Evolutionary conservation across 2,888 invertebrate species (phyloP).

Genomic region (Slavum lentiscoides): DNA sequence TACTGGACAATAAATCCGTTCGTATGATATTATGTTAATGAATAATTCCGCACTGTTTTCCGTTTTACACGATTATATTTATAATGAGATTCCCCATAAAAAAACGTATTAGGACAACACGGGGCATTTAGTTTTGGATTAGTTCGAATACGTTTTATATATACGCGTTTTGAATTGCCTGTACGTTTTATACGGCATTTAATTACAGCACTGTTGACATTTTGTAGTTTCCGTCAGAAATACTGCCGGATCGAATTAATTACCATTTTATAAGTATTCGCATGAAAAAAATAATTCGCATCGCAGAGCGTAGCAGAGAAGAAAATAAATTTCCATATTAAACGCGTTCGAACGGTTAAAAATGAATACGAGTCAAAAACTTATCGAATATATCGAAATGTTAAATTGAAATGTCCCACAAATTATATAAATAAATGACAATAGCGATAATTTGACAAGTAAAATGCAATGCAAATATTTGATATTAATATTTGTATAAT

Average conservation of each 20-base stretch:
- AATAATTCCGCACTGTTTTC: not conserved
- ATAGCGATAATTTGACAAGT: too few relatives aligned
- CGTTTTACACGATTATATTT: slow-evolving; percentile 16
- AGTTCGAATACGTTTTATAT: slow-evolving; percentile 36
- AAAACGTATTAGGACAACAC: not conserved
- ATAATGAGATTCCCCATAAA: slow-evolving; percentile 12
- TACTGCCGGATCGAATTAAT: not conserved
- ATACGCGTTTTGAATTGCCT: slow-evolving; percentile 15
- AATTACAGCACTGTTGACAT: slow-evolving; percentile 38
- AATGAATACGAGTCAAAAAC: too few relatives aligned
- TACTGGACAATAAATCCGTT: slow-evolving; percentile 33
- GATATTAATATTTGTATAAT: too few relatives aligned
- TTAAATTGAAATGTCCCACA: too few relatives aligned
- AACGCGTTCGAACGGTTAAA: not conserved
- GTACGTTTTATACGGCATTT: slow-evolving; percentile 2
- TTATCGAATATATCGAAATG: too few relatives aligned
- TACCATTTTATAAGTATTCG: not conserved
- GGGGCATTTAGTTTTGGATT: slow-evolving; percentile 15
- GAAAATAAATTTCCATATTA: not conserved
- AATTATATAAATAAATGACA: too few relatives aligned
- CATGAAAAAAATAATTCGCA: not conserved
- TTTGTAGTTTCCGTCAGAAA: slow-evolving; percentile 9
- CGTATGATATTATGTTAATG: not conserved
- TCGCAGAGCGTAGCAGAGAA: not conserved
- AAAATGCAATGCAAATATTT: too few relatives aligned